Evolutionary conservation across 1,140 invertebrate genomes (phyloP).

Genomic region (Camponotus vicinus): DNA sequence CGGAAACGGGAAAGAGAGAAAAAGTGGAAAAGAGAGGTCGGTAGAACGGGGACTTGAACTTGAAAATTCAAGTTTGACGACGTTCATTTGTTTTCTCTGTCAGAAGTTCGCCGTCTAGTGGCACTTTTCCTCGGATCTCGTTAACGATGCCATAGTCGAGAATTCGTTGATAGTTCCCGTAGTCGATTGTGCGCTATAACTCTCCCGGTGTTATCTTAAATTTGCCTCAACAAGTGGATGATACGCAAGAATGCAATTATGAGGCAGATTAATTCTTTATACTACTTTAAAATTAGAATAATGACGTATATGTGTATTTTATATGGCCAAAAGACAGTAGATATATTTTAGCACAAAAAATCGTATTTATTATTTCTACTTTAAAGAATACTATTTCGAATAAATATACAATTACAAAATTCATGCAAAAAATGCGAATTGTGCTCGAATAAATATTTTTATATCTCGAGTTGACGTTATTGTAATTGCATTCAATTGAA

Average conservation of each 20-base stretch:
- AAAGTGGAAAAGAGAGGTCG: constrained; percentile 42
- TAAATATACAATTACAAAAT: background rate
- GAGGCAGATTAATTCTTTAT: background rate
- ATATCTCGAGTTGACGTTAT: background rate
- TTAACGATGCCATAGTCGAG: background rate
- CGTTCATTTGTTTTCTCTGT: constrained; percentile 74
- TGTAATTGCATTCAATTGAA: background rate
- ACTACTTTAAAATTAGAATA: background rate
- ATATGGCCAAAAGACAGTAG: background rate
- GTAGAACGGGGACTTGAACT: constrained; percentile 58
- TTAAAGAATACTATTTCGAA: background rate
- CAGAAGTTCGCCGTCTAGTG: constrained; percentile 57
- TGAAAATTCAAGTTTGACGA: constrained; percentile 78
- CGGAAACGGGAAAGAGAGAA: constrained; percentile 48
- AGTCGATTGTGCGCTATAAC: background rate
- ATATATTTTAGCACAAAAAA: background rate
- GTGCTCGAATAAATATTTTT: background rate
- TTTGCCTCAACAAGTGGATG: constrained; percentile 37
- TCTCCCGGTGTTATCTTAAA: background rate
- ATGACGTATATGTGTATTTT: background rate
- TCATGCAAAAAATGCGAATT: background rate
- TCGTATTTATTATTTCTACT: background rate
- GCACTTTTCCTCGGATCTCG: constrained; percentile 43
- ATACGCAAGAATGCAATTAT: background rate
- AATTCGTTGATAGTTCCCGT: background rate